Evolutionary conservation across 2,888 invertebrate genomes (phyloP).

Genomic region (Meteorus colon): DNA sequence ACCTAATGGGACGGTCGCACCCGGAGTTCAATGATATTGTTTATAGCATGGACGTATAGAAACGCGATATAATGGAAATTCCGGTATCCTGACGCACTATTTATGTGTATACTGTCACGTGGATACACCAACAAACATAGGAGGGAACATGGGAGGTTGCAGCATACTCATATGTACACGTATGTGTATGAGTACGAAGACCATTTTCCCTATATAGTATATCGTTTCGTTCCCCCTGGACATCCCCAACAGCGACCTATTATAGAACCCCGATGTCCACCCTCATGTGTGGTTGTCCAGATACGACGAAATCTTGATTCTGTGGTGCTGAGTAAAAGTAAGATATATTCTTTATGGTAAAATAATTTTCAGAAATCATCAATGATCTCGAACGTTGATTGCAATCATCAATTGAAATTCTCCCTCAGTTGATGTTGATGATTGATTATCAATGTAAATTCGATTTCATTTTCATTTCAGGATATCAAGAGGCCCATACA

Average conservation of each 20-base stretch:
- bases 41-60: slow-evolving; percentile 63
- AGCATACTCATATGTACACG: neutral
- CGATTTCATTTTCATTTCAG: no score
- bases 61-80: slow-evolving; percentile 68
- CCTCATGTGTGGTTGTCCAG: slow-evolving; percentile 15
- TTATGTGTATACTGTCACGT: slow-evolving; percentile 62
- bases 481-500: no score
- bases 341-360: neutral
- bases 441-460: no score
- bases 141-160: slow-evolving; percentile 28
- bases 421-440: no score
- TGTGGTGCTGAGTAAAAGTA: neutral
- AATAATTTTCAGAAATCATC: no score
- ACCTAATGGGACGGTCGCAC: slow-evolving; percentile 59
- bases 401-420: no score
- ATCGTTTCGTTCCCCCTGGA: slow-evolving; percentile 31
- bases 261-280: slow-evolving; percentile 23
- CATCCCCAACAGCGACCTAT: slow-evolving; percentile 51
- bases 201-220: neutral
- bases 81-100: slow-evolving; percentile 61
- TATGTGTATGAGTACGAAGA: slow-evolving; percentile 7
- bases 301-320: slow-evolving; percentile 13
- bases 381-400: no score
- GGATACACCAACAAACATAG: slow-evolving; percentile 31
- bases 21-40: slow-evolving; percentile 66